Evolutionary conservation across 1,140 invertebrate genomes (phyloP), one percentile per base, ranked within the genome.

Genomic region (Lepidostoma basale): DNA sequence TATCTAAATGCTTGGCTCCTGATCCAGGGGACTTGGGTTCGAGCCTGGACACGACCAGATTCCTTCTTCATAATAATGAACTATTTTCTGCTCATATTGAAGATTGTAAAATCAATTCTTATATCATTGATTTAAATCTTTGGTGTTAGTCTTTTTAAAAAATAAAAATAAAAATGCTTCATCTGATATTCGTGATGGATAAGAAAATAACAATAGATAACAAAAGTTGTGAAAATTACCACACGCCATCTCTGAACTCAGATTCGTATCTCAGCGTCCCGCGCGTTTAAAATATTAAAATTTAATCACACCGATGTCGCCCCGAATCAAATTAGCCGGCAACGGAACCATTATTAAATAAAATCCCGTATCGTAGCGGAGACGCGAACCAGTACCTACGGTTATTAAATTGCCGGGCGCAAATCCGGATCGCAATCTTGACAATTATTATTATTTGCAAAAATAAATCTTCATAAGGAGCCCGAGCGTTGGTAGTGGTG

Each of bases 271-370:
- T 69, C 67, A 69, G 68, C 23, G 52, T 72, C 65, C 62, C 67
- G 67, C 70, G 65, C 56, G 67, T 58, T 72, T 72, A 72, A 72
- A 72, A 72, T 72, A 72, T 72, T 72, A 72, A 72, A 72, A 72
- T 72, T 72, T 72, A 72, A 72, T 72, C 70, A 69, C 70, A 59
- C 44, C 67, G 67, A 69, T 72, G 70, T 72, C 70, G 70, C 67
- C 54, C 67, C 36, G 70, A 72, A 72, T 72, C 58, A 69, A 72
- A 72, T 72, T 72, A 72, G 70, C 59, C 62, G 36, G 26, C 49
- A 67, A 63, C 69, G 56, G 68, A 66, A 67, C 44, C 59, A 33
- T 70, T 70, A 70, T 70, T 70, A 62, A 67, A 70, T 70, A 67
- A 70, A 70, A 70, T 63, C 69, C 26, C 60, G 68, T 56, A 69